Percentiles rank a stretch among this genome's conserved stretches.
These are phyloP conservation scores for Cabera pusaria DNA, from an alignment of 2,888 invertebrate species.

Conservation along the genomic window DNA sequence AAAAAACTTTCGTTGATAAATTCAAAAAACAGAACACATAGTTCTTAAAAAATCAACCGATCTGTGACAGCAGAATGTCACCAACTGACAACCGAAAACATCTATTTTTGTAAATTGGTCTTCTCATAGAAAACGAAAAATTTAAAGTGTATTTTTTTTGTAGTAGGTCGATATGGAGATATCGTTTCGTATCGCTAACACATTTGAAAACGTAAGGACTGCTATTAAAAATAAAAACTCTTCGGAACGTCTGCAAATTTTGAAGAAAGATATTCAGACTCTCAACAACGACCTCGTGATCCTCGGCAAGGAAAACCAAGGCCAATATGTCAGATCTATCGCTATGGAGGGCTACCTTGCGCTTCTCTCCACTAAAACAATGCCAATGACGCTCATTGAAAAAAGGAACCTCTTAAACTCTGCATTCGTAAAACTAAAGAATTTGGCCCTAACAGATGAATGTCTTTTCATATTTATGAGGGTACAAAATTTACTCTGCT, in stretches of 20 bases:
- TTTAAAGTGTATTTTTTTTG: constrained; percentile 33
- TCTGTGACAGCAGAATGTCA: too few species aligned
- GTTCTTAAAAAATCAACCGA: too few species aligned
- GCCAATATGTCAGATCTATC: constrained; percentile 56
- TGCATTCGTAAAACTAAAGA: constrained; percentile 63
- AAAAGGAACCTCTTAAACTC: constrained; percentile 60
- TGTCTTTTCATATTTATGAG: constrained; percentile 80
- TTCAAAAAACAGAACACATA: too few species aligned
- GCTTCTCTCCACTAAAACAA: constrained; percentile 62
- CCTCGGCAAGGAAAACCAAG: constrained; percentile 66
- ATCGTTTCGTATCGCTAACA: constrained; percentile 54
- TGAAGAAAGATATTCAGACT: constrained; percentile 62
- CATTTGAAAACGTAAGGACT: constrained; percentile 59
- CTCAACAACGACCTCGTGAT: constrained; percentile 57
- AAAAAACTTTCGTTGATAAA: too few species aligned
- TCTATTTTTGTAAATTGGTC: too few species aligned
- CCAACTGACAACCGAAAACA: too few species aligned
- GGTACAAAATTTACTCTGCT: constrained; percentile 83
- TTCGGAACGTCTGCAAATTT: constrained; percentile 48
- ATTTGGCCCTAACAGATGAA: constrained; percentile 56
- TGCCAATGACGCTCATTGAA: constrained; percentile 60
- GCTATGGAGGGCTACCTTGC: constrained; percentile 74
- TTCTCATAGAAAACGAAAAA: too few species aligned
- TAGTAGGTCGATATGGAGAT: constrained; percentile 66
- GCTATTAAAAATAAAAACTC: constrained; percentile 60